Evolutionary conservation across 2,888 invertebrate genomes (phyloP).

Genomic region (Polydesmus complanatus): DNA sequence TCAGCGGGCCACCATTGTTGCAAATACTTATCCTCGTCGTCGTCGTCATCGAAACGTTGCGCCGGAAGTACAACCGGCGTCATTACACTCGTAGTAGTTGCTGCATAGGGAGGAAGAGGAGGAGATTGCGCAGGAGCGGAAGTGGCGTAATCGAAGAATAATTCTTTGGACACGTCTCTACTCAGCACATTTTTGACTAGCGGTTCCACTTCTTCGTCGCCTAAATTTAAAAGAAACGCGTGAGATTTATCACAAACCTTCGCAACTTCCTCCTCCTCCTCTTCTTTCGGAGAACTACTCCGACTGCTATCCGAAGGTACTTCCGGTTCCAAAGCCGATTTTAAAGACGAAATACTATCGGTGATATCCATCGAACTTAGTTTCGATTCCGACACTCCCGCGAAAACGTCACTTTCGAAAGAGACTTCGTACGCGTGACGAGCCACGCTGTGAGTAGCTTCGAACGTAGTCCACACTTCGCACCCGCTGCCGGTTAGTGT

Average conservation of each 20-base stretch:
- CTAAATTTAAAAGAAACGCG: neutral
- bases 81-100: no score
- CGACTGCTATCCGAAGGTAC: neutral
- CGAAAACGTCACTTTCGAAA: neutral
- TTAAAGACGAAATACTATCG: neutral
- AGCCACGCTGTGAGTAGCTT: neutral
- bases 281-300: conserved; percentile 1
- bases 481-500: neutral
- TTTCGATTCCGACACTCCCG: neutral
- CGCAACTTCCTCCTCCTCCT: neutral
- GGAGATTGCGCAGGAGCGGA: no score
- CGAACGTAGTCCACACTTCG: neutral
- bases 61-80: no score
- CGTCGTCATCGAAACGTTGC: no score
- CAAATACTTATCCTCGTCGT: no score
- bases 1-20: no score
- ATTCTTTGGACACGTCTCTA: neutral
- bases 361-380: neutral
- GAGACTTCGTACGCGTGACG: conserved; percentile 2
- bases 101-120: no score
- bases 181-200: conserved; percentile 2
- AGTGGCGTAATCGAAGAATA: neutral
- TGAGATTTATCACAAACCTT: neutral
- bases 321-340: neutral
- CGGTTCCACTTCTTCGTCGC: conserved; percentile 14